Percentiles rank a stretch among this genome's conserved stretches.
Conservation (phyloP, 2,888 invertebrate genomes). For the Anthophora plumipes region DNA sequence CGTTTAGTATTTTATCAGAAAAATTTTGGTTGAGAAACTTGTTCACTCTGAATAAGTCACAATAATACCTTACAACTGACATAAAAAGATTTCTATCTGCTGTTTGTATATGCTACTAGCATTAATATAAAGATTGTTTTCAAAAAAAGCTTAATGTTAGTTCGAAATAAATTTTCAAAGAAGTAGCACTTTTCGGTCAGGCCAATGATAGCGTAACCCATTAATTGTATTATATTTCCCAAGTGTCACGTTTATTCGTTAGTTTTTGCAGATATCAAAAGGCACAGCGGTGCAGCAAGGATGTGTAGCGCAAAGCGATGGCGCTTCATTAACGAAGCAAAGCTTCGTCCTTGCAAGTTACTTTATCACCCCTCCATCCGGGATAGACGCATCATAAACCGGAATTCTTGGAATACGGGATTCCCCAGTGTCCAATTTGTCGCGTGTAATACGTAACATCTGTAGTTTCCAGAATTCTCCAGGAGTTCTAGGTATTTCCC, state of each 20-base stretch:
- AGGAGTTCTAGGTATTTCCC: background rate
- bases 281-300: background rate
- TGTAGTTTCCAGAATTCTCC: conserved; percentile 15
- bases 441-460: conserved; percentile 14
- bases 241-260: background rate
- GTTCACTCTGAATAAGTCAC: too few relatives aligned
- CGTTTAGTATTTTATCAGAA: too few relatives aligned
- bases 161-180: too few relatives aligned
- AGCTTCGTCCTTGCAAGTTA: conserved; percentile 16
- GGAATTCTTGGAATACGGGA: conserved; percentile 33
- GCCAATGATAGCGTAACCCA: too few relatives aligned
- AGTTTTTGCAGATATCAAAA: background rate
- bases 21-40: too few relatives aligned
- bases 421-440: conserved; percentile 38
- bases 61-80: too few relatives aligned
- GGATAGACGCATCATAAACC: conserved; percentile 23
- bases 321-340: conserved; percentile 34
- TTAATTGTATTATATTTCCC: background rate
- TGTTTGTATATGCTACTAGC: too few relatives aligned
- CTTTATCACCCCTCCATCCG: conserved; percentile 8
- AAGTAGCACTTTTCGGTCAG: too few relatives aligned
- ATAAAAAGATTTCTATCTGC: too few relatives aligned
- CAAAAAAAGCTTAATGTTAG: too few relatives aligned
- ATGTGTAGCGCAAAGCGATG: background rate
- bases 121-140: too few relatives aligned